A percentile compares a stretch with the other conserved stretches of the same genome.
Evolutionary conservation across 2,113 vertebrate genomes (phyloP).

Genomic region (Callipepla squamata): DNA sequence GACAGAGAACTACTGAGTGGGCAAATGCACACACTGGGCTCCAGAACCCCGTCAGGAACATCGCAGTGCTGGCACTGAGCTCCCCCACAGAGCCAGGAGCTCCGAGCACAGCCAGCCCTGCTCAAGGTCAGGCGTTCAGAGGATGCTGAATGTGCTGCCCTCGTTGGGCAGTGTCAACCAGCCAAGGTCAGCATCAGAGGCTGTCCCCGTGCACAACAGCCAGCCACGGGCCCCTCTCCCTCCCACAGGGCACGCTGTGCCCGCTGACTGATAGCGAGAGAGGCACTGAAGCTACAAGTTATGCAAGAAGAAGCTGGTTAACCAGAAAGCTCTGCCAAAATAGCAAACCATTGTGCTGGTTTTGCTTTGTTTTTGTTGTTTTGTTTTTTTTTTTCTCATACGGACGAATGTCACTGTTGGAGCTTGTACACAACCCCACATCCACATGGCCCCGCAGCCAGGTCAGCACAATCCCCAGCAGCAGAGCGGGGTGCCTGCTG

Average conservation of each 20-base stretch:
- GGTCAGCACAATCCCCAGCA: not conserved
- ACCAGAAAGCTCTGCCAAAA: not conserved
- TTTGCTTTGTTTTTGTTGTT: not conserved
- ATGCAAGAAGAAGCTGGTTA: not conserved
- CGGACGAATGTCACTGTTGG: not conserved
- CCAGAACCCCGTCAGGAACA: not conserved
- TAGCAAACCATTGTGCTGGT: not conserved
- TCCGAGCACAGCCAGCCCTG: not conserved
- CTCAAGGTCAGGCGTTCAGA: not conserved
- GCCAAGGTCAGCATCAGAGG: not conserved
- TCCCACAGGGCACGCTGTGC: not conserved
- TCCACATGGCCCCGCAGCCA: not conserved
- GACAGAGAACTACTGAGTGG: not conserved
- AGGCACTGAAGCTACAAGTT: not conserved
- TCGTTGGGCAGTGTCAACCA: not conserved
- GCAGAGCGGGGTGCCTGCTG: not conserved
- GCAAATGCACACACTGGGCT: accelerated
- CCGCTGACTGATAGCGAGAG: accelerated
- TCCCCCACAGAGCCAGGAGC: not conserved
- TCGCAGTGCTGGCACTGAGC: not conserved
- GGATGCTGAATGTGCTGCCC: not conserved
- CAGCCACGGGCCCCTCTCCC: not conserved
- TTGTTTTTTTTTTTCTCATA: not conserved
- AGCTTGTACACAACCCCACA: not conserved
- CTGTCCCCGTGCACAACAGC: not conserved